These are phyloP conservation scores for Gallirallus australis DNA, from an alignment of 2,797 vertebrate species.

Conservation along the genomic window DNA sequence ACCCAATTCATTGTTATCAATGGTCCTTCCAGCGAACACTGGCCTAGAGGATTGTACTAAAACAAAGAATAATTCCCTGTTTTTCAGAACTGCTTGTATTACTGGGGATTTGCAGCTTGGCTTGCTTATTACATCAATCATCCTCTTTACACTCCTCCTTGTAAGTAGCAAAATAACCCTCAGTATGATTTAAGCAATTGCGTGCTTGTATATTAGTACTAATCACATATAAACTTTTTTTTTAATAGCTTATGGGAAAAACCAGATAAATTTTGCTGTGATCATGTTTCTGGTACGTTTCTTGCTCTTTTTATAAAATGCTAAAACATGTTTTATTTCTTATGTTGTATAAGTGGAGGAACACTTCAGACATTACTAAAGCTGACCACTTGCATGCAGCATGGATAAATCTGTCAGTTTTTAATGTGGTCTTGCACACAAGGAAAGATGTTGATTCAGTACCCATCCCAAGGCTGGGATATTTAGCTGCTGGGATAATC, in stretches of 20 bases:
- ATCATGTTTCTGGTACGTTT: slow-evolving; percentile 86
- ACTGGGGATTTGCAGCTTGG: slow-evolving; percentile 93
- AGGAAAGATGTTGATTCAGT: neutral
- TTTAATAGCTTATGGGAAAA: slow-evolving; percentile 85
- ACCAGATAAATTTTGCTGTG: slow-evolving; percentile 85
- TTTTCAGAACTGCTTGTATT: slow-evolving; percentile 89
- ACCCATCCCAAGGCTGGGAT: neutral
- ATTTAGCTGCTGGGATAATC: neutral
- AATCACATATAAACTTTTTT: slow-evolving; percentile 37
- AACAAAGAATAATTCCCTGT: slow-evolving; percentile 39
- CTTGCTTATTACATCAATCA: slow-evolving; percentile 92
- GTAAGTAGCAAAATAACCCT: slow-evolving; percentile 77
- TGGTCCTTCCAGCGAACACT: neutral
- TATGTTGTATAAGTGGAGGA: neutral
- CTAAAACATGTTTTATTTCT: neutral
- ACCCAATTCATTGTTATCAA: neutral
- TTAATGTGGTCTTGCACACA: neutral
- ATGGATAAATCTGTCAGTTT: neutral
- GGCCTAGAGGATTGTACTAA: slow-evolving; percentile 14
- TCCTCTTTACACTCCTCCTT: slow-evolving; percentile 91
- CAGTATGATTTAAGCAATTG: neutral
- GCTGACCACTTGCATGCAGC: neutral
- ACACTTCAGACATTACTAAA: neutral
- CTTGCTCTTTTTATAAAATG: neutral
- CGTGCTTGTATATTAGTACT: neutral